phyloP scores from a whole-genome alignment of 1,140 invertebrate genomes.

The Rhagoletis pomonella region DNA sequence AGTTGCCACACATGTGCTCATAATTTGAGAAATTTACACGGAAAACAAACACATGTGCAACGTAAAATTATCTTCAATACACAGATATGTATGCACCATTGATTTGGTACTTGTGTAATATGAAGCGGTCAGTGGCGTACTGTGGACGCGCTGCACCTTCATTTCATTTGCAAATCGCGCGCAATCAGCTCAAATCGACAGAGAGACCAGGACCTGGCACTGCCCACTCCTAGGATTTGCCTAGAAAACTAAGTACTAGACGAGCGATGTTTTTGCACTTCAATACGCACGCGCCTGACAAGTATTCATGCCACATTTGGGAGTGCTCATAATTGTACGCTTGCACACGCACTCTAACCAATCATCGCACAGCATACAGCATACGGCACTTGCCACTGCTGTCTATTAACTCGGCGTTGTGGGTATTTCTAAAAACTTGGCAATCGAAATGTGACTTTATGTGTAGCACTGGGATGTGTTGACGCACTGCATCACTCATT shows the following conservation, averaged over 20 bases:
- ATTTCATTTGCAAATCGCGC: background rate
- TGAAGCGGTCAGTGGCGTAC: background rate
- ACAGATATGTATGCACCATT: background rate
- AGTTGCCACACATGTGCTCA: background rate
- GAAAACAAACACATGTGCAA: no score
- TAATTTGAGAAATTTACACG: background rate
- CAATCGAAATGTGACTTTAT: background rate
- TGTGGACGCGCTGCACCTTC: background rate
- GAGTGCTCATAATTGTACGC: constrained; percentile 19
- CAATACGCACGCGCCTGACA: constrained; percentile 25
- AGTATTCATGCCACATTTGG: constrained; percentile 21
- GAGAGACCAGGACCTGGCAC: background rate
- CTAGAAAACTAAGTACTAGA: background rate
- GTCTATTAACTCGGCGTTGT: background rate
- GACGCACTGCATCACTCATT: background rate
- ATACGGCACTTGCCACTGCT: background rate
- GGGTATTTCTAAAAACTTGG: background rate
- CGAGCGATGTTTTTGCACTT: constrained; percentile 10
- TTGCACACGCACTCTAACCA: background rate
- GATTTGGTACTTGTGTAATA: background rate
- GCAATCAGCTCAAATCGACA: background rate
- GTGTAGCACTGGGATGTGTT: background rate
- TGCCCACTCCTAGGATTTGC: background rate
- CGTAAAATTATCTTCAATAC: no score
- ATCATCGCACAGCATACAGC: background rate